Conservation (phyloP, 2,113 vertebrate species). For the Chrysochloris asiatica region DNA sequence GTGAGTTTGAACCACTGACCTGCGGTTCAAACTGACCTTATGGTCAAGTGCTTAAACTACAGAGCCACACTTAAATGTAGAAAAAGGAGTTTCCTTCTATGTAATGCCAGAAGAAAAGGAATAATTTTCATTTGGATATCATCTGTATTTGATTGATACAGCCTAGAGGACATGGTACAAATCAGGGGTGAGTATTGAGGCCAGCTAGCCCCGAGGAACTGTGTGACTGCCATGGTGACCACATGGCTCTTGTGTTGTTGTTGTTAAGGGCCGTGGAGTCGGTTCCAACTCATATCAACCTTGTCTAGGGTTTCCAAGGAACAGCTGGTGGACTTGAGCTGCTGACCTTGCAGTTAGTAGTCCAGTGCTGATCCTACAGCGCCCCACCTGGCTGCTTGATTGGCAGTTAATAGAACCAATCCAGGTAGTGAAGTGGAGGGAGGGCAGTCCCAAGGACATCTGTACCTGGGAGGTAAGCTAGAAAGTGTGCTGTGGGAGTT, state of each 20-base stretch:
- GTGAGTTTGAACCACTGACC: no score
- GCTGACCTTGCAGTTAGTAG: no score
- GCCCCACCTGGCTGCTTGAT: neutral
- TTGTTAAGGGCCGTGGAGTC: no score
- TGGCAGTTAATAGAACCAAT: neutral
- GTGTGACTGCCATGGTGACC: neutral
- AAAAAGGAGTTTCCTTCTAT: neutral
- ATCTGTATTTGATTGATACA: neutral
- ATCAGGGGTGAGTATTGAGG: neutral
- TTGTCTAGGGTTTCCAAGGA: no score
- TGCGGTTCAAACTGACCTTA: no score
- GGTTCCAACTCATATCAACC: no score
- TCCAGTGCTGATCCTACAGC: no score
- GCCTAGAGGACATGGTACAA: neutral
- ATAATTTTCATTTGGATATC: neutral
- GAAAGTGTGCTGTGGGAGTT: neutral
- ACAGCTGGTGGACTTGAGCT: no score
- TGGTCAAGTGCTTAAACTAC: no score
- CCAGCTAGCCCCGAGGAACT: neutral
- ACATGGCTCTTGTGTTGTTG: no score
- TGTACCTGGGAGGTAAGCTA: neutral
- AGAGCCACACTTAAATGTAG: neutral
- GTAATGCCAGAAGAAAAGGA: neutral
- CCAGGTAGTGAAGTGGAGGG: neutral
- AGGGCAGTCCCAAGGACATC: neutral